Percentiles rank a stretch among this genome's conserved stretches.
Conservation (phyloP, 1,140 invertebrate genomes). For the Bombus turneri region DNA sequence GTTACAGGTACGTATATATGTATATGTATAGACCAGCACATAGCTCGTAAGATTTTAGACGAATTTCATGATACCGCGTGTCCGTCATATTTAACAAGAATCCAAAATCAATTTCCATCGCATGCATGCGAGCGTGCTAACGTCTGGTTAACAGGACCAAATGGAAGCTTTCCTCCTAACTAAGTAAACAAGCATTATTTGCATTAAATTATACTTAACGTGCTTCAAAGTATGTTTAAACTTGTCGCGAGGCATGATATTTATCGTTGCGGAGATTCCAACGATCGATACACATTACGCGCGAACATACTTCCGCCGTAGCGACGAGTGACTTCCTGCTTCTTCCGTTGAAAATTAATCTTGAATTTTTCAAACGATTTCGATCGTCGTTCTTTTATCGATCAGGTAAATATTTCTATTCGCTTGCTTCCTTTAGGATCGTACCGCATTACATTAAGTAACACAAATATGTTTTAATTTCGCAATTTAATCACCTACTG, state of each 20-base stretch:
- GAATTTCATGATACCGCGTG: neutral
- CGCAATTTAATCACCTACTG: neutral
- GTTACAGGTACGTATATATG: too few species aligned
- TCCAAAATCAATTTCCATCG: constrained; percentile 11
- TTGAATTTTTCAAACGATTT: neutral
- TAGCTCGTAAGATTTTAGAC: neutral
- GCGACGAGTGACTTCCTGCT: neutral
- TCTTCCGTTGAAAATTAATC: neutral
- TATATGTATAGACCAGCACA: neutral
- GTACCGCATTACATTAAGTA: neutral
- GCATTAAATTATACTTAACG: constrained; percentile 17
- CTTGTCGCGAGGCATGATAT: neutral
- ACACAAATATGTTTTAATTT: neutral
- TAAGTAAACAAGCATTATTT: neutral
- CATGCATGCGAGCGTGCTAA: neutral
- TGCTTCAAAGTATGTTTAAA: neutral
- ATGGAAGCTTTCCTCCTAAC: neutral
- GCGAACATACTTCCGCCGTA: neutral
- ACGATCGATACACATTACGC: neutral
- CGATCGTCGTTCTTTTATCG: neutral
- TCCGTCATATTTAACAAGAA: neutral
- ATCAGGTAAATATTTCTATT: neutral
- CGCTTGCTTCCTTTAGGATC: neutral
- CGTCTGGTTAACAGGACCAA: neutral
- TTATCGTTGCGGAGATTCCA: neutral